Evolutionary conservation across 1,140 invertebrate species (phyloP).

Genomic region (Ceratoteleas bidentatus): DNA sequence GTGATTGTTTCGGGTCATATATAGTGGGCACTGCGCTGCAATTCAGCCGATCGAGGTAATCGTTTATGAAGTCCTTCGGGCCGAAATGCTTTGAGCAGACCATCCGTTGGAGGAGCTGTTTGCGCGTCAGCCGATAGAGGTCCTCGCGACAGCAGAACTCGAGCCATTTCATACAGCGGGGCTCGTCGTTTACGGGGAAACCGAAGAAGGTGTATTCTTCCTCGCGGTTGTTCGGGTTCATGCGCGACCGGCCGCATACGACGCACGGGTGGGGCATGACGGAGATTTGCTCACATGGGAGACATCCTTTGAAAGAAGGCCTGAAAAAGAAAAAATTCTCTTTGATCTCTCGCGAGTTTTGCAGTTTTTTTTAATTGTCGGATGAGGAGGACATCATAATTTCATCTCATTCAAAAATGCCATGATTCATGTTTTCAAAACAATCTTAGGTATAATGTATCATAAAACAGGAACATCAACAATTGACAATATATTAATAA

Average conservation of each 20-base stretch:
- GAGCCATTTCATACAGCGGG: constrained; percentile 77
- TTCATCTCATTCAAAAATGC: too few species aligned
- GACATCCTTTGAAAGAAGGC: too few species aligned
- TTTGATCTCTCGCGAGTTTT: too few species aligned
- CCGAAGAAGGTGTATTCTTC: constrained; percentile 80
- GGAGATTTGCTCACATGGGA: too few species aligned
- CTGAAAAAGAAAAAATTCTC: too few species aligned
- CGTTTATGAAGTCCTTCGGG: constrained; percentile 75
- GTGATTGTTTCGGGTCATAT: constrained; percentile 79
- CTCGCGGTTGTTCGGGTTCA: constrained; percentile 79
- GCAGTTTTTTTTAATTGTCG: too few species aligned
- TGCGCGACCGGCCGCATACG: constrained; percentile 79
- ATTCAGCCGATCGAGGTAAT: constrained; percentile 77
- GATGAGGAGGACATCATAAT: too few species aligned
- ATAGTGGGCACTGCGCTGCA: constrained; percentile 75
- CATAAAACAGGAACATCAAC: too few species aligned
- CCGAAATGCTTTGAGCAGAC: constrained; percentile 79
- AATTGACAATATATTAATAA: too few species aligned
- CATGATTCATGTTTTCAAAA: too few species aligned
- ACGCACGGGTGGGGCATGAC: constrained; percentile 80
- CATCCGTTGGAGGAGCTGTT: constrained; percentile 79
- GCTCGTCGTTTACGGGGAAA: constrained; percentile 78
- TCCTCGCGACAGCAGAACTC: constrained; percentile 80
- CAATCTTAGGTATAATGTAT: too few species aligned
- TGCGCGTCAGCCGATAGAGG: constrained; percentile 78